Conservation (phyloP, 2,797 vertebrate species). For the Orientallactaga sibirica region DNA sequence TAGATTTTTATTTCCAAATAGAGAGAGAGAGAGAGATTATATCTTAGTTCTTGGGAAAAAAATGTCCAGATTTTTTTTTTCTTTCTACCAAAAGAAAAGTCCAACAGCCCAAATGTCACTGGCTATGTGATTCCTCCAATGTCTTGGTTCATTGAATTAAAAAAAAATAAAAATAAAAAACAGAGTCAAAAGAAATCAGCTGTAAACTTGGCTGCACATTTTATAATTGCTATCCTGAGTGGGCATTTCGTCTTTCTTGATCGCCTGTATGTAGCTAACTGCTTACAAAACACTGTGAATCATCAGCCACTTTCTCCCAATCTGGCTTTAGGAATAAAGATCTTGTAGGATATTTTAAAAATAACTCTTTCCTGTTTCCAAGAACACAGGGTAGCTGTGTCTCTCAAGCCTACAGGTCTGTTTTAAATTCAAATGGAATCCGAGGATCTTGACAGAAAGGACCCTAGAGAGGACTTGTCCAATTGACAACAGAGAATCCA, state of each 20-base stretch:
- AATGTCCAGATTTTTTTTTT: not conserved
- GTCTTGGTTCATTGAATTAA: not conserved
- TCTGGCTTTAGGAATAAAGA: slow-evolving; percentile 48
- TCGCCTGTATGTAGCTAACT: not conserved
- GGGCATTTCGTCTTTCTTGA: not conserved
- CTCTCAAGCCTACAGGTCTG: slow-evolving; percentile 68
- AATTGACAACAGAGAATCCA: slow-evolving; percentile 83
- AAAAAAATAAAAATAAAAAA: not conserved
- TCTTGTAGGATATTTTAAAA: slow-evolving; percentile 64
- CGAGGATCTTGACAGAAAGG: slow-evolving; percentile 81
- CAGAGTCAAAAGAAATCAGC: not conserved
- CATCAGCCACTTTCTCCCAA: not conserved
- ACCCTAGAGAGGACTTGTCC: slow-evolving; percentile 83
- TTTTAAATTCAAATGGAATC: slow-evolving; percentile 83
- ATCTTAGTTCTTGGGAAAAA: slow-evolving; percentile 23
- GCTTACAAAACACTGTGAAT: not conserved
- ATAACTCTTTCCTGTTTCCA: slow-evolving; percentile 59
- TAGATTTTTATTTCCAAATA: slow-evolving; percentile 1
- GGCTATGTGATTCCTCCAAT: not conserved
- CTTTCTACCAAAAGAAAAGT: slow-evolving; percentile 5
- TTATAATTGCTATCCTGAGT: not conserved
- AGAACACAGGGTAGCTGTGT: not conserved
- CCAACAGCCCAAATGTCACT: not conserved
- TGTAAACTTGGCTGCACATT: not conserved
- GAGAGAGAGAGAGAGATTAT: not conserved